Base-by-base conservation (phyloP, 2,113 vertebrate genomes). In the Corvus cornix region DNA sequence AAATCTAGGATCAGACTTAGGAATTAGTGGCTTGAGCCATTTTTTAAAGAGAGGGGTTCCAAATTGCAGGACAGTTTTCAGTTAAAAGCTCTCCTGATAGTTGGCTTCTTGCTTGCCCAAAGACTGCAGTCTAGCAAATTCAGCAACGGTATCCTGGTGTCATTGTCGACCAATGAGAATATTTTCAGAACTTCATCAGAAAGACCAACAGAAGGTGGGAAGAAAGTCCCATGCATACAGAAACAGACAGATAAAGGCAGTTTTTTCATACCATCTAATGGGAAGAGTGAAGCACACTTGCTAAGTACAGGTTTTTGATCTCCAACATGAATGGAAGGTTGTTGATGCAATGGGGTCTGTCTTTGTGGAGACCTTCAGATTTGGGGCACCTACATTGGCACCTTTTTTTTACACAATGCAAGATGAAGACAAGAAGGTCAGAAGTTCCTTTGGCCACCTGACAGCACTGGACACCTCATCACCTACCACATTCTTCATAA, bases 81-180 rank as follows among this genome's bases (percentile, higher is more conserved):
- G 33, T 60, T 69, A 33, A 53, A 89, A 87, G 3, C 4, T 62
- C 7, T 44, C 20, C 21, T 74, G 21, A 24, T 64, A 41, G 4
- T 0, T 60, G 35, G 5, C 3, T 81, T 60, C 59, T 77, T 80
- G 9, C 13, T 81, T 83, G 51, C 26, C 35, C 46, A 11, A 37
- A 81, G 31, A 62, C 28, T 11, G 3, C 0, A 1, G 13, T 58
- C 59, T 7, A 75, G 21, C 12, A 80, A 43, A 26, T 80, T 49
- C 55, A 80, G 55, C 55, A 70, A 78, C 55, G 10, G 12, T 41
- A 58, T 46, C 37, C 17, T 23, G 9, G 20, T n/a, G 6, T 9
- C 5, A 3, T 9, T 3, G 1, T 11, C 4, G 0, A 15, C 33
- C 8, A 15, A 39, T 4, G 9, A 19, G 11, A 72, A 69, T 5